Base-by-base conservation (phyloP, 1,140 invertebrate genomes). In the Onthophagus taurus region DNA sequence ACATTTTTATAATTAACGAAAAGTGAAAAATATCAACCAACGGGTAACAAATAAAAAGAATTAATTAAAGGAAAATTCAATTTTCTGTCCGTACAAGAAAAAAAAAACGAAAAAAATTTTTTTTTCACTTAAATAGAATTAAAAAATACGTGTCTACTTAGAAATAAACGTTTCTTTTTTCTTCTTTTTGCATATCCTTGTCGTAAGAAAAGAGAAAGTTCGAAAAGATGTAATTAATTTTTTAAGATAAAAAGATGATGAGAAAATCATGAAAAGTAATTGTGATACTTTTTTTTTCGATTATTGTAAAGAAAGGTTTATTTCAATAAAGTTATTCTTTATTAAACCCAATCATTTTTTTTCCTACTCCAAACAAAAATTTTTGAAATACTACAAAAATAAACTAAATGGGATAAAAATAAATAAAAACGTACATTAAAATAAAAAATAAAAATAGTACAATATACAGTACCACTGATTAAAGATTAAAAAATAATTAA, bases 281-380 rank as follows among this genome's bases (percentile, higher is more conserved):
- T 53, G 51, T 53, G 51, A 53, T 53, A 53, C 38, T 42, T 47
- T 42, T 47, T 43, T n/a, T n/a, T n/a, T n/a, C n/a, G n/a, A n/a
- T n/a, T 43, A 31, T 35, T 53, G 51, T 53, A 50, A 53, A 50
- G 46, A 51, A 44, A 42, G 47, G 45, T 50, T 53, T 53, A 53
- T 53, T 53, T 53, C 48, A 53, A 53, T 53, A 53, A 53, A 53
- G 51, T 45, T 48, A 47, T 50, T 53, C 37, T 50, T 53, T 53
- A 47, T 31, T 44, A 53, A 45, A 17, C 45, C 45, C 45, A 47
- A 47, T 42, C 39, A 33, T 47, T 47, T 47, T 36, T 38, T 30
- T 33, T 34, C n/a, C n/a, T n/a, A n/a, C n/a, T n/a, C n/a, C n/a
- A n/a, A n/a, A n/a, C n/a, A n/a, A n/a, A 29, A 8, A 8, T 29